Conservation (phyloP, 2,113 vertebrate genomes). For the Dendrocopos noguchii region DNA sequence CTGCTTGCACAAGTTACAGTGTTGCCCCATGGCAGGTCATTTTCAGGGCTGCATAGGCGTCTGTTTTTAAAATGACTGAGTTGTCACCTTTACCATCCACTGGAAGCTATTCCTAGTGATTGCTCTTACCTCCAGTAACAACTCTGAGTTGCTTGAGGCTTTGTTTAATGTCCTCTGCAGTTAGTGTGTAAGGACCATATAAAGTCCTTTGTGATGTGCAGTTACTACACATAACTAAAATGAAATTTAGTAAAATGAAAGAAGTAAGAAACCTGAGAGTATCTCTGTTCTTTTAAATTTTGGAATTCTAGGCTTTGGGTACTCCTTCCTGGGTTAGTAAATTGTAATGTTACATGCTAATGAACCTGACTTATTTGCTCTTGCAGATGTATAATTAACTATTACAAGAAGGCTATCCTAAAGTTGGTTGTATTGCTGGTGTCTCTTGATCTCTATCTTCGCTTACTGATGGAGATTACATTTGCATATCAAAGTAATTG, state of each 20-base stretch:
- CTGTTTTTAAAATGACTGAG: background rate
- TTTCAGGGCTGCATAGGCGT: background rate
- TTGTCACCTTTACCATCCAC: background rate
- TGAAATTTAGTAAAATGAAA: background rate
- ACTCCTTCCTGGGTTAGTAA: background rate
- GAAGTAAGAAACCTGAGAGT: rapidly evolving
- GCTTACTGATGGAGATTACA: background rate
- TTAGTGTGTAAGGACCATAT: background rate
- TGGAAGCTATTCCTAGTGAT: background rate
- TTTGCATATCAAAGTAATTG: background rate
- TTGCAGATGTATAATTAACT: background rate
- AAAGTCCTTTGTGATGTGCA: background rate
- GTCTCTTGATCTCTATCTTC: background rate
- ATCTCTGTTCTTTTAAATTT: background rate
- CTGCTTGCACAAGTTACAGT: background rate
- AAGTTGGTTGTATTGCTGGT: background rate
- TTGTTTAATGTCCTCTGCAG: background rate
- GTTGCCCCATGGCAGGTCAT: background rate
- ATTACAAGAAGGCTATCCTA: background rate
- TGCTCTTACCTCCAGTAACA: background rate
- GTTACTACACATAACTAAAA: background rate
- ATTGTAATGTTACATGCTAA: background rate
- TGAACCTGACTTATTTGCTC: background rate
- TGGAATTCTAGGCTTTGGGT: background rate
- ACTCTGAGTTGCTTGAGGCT: background rate